Evolutionary conservation across 1,140 invertebrate genomes (phyloP).

Genomic region (Leptestheria dahalacensis): DNA sequence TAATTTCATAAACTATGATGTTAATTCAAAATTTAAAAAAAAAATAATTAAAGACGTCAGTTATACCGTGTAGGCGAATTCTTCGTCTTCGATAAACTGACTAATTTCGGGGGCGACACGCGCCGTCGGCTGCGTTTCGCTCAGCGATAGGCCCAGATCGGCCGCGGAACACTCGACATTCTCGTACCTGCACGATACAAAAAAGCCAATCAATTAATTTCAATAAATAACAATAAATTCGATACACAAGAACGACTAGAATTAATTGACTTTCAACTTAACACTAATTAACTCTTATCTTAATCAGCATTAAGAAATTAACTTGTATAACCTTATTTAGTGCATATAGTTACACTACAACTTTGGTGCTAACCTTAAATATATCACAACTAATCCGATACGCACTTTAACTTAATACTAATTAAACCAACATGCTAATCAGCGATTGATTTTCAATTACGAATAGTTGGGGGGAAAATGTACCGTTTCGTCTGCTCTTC

Average conservation of each 20-base stretch:
- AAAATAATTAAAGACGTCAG: neutral
- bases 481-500: slow-evolving; percentile 54
- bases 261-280: too few relatives aligned
- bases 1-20: too few relatives aligned
- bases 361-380: too few relatives aligned
- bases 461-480: too few relatives aligned
- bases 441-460: neutral
- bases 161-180: slow-evolving; percentile 56
- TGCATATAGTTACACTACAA: too few relatives aligned
- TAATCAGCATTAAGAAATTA: too few relatives aligned
- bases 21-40: neutral
- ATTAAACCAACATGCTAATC: slow-evolving; percentile 3
- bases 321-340: too few relatives aligned
- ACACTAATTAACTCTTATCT: too few relatives aligned
- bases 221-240: neutral
- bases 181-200: slow-evolving; percentile 41
- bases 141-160: slow-evolving; percentile 45
- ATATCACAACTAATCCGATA: slow-evolving; percentile 3
- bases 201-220: neutral
- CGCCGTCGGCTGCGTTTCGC: slow-evolving; percentile 21
- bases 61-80: slow-evolving; percentile 43
- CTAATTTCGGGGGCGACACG: slow-evolving; percentile 42
- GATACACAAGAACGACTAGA: too few relatives aligned
- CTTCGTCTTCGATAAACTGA: slow-evolving; percentile 57
- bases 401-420: too few relatives aligned